These are phyloP conservation scores for Bubo bubo DNA, from an alignment of 2,113 vertebrate species.

Conservation along the genomic window DNA sequence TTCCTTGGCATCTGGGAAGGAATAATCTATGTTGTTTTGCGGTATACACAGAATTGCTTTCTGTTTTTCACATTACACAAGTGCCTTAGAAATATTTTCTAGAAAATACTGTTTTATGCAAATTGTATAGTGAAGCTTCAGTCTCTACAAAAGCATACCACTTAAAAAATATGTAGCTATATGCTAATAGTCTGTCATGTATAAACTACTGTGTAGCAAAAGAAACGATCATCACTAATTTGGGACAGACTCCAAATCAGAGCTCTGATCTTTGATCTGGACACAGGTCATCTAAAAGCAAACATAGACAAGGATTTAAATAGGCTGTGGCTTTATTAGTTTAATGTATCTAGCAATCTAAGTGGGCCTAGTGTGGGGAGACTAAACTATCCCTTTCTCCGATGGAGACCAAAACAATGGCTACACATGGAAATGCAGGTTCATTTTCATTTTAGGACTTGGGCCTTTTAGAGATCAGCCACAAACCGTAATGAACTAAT, in stretches of 20 bases:
- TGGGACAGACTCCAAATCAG: not conserved
- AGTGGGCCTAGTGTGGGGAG: rapidly evolving
- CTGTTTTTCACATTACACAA: not conserved
- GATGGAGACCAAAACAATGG: not conserved
- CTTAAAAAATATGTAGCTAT: not conserved
- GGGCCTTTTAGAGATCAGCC: not conserved
- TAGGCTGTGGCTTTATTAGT: not conserved
- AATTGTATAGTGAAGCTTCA: not conserved
- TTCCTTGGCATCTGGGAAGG: not conserved
- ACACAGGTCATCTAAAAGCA: not conserved
- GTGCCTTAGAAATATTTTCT: not conserved
- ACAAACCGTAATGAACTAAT: not conserved
- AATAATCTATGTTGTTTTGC: not conserved
- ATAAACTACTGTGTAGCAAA: not conserved
- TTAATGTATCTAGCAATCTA: not conserved
- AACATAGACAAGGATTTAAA: not conserved
- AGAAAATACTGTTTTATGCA: not conserved
- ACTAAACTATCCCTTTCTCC: not conserved
- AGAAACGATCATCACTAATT: not conserved
- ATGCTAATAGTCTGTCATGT: not conserved
- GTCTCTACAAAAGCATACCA: not conserved
- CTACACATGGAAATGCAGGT: not conserved
- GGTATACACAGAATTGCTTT: not conserved
- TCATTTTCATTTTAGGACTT: not conserved
- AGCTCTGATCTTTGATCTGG: not conserved